Evolutionary conservation across 2,888 invertebrate species (phyloP).

Genomic region (Apamea anceps): DNA sequence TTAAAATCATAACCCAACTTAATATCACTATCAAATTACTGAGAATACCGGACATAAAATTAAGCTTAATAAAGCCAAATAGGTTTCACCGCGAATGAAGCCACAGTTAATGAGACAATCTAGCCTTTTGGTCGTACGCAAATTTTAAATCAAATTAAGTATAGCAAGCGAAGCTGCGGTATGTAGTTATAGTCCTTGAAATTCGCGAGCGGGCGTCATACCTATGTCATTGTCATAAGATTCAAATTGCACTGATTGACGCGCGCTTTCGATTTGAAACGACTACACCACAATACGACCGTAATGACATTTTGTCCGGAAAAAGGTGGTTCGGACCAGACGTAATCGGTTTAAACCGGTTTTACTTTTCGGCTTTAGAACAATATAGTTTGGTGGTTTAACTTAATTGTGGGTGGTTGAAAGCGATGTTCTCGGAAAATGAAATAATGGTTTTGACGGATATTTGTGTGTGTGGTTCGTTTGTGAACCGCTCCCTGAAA

Average conservation of each 20-base stretch:
- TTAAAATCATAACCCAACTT: constrained; percentile 51
- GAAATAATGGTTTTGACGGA: constrained; percentile 9
- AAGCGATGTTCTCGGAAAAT: constrained; percentile 6
- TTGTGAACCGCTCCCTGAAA: not conserved
- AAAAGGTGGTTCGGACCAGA: constrained; percentile 45
- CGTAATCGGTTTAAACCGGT: constrained; percentile 57
- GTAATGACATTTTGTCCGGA: constrained; percentile 54
- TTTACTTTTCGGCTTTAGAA: constrained; percentile 56
- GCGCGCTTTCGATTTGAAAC: constrained; percentile 3
- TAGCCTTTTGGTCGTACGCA: constrained; percentile 38
- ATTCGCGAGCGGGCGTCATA: not conserved
- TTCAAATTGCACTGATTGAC: constrained; percentile 11
- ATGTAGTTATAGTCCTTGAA: not conserved
- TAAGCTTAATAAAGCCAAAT: constrained; percentile 58
- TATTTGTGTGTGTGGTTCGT: not conserved
- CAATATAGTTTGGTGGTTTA: constrained; percentile 44
- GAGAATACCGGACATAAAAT: constrained; percentile 55
- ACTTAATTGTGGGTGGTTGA: constrained; percentile 13
- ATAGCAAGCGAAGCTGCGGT: constrained; percentile 41
- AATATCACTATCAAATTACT: constrained; percentile 52
- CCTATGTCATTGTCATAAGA: constrained; percentile 1
- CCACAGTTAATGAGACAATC: constrained; percentile 56
- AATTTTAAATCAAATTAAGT: constrained; percentile 66
- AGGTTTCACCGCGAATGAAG: constrained; percentile 55
- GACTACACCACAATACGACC: constrained; percentile 36